These are phyloP conservation scores for Zaprionus nigranus DNA, from an alignment of 1,140 invertebrate species.

Conservation along the genomic window DNA sequence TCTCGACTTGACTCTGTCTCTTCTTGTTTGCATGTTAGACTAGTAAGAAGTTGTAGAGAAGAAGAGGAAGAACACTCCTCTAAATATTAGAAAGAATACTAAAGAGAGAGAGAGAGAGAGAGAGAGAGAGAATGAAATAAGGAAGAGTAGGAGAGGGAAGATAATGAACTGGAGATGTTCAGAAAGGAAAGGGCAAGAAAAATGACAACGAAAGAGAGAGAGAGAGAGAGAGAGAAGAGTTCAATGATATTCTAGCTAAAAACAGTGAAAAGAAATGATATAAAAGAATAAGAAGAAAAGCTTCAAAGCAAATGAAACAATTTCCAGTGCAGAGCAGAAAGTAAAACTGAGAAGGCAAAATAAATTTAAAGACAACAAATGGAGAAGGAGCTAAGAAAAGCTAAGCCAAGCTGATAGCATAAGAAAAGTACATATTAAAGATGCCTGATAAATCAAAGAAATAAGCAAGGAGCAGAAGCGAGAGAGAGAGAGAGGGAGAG, in stretches of 20 bases:
- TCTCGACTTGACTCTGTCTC: not conserved
- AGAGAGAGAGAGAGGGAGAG: not conserved
- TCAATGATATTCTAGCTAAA: no score
- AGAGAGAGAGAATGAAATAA: no score
- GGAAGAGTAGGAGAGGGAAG: no score
- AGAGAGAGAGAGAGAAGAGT: no score
- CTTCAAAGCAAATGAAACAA: not conserved
- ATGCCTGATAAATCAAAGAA: not conserved
- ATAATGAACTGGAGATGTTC: no score
- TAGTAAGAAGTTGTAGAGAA: not conserved
- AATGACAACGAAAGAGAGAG: no score
- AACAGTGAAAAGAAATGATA: no score
- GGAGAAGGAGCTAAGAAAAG: not conserved
- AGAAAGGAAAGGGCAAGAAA: no score
- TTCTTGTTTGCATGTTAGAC: not conserved
- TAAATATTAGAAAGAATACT: no score
- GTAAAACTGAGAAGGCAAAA: not conserved
- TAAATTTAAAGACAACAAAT: not conserved
- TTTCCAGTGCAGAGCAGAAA: not conserved
- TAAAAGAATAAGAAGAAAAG: not conserved
- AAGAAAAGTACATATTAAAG: not conserved
- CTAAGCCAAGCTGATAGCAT: not conserved
- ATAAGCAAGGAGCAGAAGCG: not conserved
- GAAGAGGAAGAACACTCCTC: no score
- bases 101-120: no score